Base-by-base conservation (phyloP, 2,888 invertebrate species). In the Drosophila fulvimacula region DNA sequence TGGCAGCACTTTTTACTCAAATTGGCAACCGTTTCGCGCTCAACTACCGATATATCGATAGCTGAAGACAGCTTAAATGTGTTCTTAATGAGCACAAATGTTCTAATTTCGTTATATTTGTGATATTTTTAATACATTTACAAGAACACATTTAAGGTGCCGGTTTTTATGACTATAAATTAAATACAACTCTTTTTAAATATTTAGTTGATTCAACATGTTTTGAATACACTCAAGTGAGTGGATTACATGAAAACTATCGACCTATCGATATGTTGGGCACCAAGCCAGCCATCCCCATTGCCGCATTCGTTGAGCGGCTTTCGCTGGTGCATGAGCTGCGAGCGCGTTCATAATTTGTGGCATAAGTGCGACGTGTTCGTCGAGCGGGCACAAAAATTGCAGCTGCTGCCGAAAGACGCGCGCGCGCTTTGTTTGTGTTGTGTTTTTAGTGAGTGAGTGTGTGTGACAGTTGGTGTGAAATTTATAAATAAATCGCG, bases 301-400 rank as follows among this genome's bases (percentile, higher is more conserved):
- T 59, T 57, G 52, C 63, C 65, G 69, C 85, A 88, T 88, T 89
- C 80, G 80, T 73, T 76, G 82, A 82, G 83, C 89, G 89, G 83
- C 89, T 82, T 82, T 85, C 81, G 83, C 79, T 86, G 88, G 84
- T 78, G 88, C 79, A 78, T 68, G 83, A 69, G 72, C 73, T 81
- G 82, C 51, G 63, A 71, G 66, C 72, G 76, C 73, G 57, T 69
- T 24, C 9, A 69, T 3, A 24, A 51, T 32, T 36, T 19, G 27
- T 39, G 57, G 57, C 24, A 21, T 27, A 13, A 17, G 3, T 32
- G 44, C 56, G 36, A 2, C 49, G 34, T n/a, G 13, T 38, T 53
- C 34, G 46, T 19, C 61, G 56, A 56, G 46, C 52, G 44, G 64
- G 69, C 71, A 86, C 69, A 76, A 65, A 44, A 69, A 79, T 73